Base-by-base conservation (phyloP, 2,113 vertebrate species). In the Ptilorrhoa leucosticta region DNA sequence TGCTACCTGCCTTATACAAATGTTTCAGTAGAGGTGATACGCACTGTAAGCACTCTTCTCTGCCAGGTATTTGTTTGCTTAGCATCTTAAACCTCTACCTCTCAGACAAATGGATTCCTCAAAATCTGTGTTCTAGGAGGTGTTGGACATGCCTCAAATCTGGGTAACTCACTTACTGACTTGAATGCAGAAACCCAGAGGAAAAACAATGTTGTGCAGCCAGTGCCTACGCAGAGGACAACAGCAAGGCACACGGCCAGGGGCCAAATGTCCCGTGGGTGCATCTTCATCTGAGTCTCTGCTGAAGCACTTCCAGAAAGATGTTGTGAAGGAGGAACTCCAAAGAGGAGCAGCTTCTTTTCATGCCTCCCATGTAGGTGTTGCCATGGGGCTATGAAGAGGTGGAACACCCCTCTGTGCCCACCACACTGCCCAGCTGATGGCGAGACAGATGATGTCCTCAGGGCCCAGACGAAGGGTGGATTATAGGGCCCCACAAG, bases 311-410 rank as follows among this genome's bases (percentile, higher is more conserved):
- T n/a, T 79, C 39, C 54, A 73, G 71, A 78, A 85, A 48, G 35
- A 16, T 9, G 2, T 35, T 54, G 22, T 35, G 53, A 66, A 84
- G 44, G 21, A 60, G 17, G 6, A 94, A 14, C 23, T 90, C 53
- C 28, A 13, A 53, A 63, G 45, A 66, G 61, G 19, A 61, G 10
- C 35, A 65, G 28, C 5, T 65, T 11, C 21, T 57, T 54, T 7
- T 14, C 19, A 4, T 0, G 0, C 28, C 28, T 80, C 24, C 37
- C 2, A 1, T 26, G 33, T 16, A 60, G 39, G 31, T n/a, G 47
- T 30, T 75, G 44, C 64, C 26, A 4, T 5, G 11, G 33, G 35
- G 23, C 13, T 54, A 12, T 3, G 3, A 6, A 30, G 60, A 20
- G 5, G 5, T 11, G 23, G 23, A n/a, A 8, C 6, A 70, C 31